Conservation (phyloP, 2,113 vertebrate genomes). For the Calyptommatus sinebrachiatus region DNA sequence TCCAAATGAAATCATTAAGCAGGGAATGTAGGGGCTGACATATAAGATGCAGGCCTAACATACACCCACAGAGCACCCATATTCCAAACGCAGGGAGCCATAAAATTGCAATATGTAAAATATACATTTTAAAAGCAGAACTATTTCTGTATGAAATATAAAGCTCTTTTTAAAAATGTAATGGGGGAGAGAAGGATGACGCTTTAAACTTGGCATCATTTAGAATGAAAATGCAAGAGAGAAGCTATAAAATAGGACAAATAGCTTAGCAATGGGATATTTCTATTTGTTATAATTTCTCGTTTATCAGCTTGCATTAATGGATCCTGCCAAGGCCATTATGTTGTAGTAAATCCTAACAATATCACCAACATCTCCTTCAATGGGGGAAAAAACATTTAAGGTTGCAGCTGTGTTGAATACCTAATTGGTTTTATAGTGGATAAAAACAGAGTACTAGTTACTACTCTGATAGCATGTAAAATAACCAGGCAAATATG, state of each 20-base stretch:
- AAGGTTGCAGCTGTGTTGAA: not conserved
- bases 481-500: not conserved
- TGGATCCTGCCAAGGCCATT: constrained; percentile 49
- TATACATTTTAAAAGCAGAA: constrained; percentile 36
- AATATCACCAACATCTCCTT: not conserved
- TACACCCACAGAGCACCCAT: not conserved
- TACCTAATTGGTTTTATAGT: not conserved
- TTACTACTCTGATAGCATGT: not conserved
- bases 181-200: constrained; percentile 49
- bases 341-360: not conserved
- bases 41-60: not conserved
- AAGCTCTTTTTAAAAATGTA: constrained; percentile 40
- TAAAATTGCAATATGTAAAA: constrained; percentile 33
- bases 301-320: constrained; percentile 63
- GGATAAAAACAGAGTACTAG: not conserved
- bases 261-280: constrained; percentile 42
- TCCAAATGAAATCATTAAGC: not conserved
- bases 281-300: constrained; percentile 48
- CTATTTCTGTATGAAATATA: constrained; percentile 32
- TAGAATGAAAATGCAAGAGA: constrained; percentile 59
- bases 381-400: not conserved
- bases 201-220: constrained; percentile 55
- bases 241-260: constrained; percentile 58
- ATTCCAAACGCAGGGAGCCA: not conserved
- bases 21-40: not conserved